Base-by-base conservation (phyloP, 2,888 invertebrate species). In the Euclidia mi region DNA sequence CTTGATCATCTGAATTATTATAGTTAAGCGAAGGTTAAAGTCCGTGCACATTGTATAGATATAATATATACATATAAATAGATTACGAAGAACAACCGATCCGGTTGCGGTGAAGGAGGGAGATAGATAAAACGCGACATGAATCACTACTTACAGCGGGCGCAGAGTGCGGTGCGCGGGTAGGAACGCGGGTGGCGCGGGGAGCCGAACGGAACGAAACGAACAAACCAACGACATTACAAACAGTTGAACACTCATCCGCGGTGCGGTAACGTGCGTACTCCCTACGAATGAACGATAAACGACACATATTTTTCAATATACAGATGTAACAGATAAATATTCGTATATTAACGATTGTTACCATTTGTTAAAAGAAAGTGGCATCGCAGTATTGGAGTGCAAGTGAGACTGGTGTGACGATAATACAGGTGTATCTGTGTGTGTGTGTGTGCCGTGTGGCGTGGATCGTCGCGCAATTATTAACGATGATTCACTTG, bases 71-170 rank as follows among this genome's bases (percentile, higher is more conserved):
- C 84, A 83, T 91, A 92, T 91, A 94, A 92, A 94, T 93, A 93
- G 92, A 92, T 92, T 92, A 93, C 91, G 89, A 89, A 91, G 92
- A 91, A 92, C 91, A 89, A 91, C 90, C 94, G 94, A 94, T 93
- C 93, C 92, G 92, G 93, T 94, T 92, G 93, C 91, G 89, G 88
- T 85, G 93, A 92, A 93, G 91, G 92, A 93, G 92, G 88, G 94
- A 94, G 94, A 94, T 92, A 93, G 94, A 93, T 92, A 93, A 90
- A 93, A 92, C 92, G 91, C 94, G 91, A 92, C 93, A 93, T 94
- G 94, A 94, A 94, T 94, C 94, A 94, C 94, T 94, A 92, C 91
- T 90, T 87, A 85, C 89, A 89, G 88, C 85, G 85, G 84, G 88
- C 87, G 85, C 87, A 88, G 86, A 84, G 88, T 80, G 85, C 84